Evolutionary conservation across 2,113 vertebrate genomes (phyloP), one percentile per base, ranked within the genome.

Genomic region (Psilopsiagon aymara): DNA sequence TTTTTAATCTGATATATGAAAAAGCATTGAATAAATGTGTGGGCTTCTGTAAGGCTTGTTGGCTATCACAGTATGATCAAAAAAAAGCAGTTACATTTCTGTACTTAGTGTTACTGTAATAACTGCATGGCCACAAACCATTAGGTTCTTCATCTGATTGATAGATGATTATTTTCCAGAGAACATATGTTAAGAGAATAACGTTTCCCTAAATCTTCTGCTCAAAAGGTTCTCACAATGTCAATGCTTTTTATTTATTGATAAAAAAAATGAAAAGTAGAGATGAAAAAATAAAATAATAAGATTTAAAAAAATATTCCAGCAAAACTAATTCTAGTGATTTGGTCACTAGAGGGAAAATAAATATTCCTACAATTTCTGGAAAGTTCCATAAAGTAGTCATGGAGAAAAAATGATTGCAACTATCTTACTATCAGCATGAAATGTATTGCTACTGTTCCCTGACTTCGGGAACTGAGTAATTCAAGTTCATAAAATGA

Each of bases 1-100:
- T 88, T 93, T 91, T 86, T 91, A 92, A 84, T 86, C 83, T 92
- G 43, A 21, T 62, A 10, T 75, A 84, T 31, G 69, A 66, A 90
- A 73, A 88, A 78, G 2, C 57, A 66, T 29, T 66, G 79, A 68
- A 69, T 77, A 41, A 87, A 16, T 31, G n/a, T 12, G 47, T 44
- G 39, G 21, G 13, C 19, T 86, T 88, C 81, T 69, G 55, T 44
- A 53, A 71, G n/a, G 16, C 31, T 82, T 68, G 14, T 10, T 90
- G 57, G 24, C 18, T 78, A 12, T 78, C 0, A 2, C 47, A 46
- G 43, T 24, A 35, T 29, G 7, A 3, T 3, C 82, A 31, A 25
- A 90, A 91, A 93, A 67, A 88, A 49, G 28, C 52, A 85, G 51
- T 47, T 90, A 46, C 8, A 28, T 63, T 94, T 78, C n/a, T 41